Conservation (phyloP, 1,140 invertebrate genomes). For the Cherax quadricarinatus region DNA sequence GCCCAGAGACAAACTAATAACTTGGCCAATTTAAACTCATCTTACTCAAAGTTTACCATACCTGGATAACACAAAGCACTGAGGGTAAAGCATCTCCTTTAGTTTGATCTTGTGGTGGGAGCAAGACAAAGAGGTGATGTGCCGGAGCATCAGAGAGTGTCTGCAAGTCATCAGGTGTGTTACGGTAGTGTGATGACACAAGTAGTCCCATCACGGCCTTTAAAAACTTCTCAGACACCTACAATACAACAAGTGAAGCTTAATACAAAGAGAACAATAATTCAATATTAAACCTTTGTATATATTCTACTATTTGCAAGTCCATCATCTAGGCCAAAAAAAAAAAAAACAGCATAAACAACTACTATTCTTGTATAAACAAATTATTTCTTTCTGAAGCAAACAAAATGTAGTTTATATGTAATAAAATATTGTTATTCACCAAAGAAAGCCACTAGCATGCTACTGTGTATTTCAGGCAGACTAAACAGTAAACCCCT, state of each 20-base stretch:
- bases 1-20: too few species aligned
- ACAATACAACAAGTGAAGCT: background rate
- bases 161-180: conserved; percentile 99
- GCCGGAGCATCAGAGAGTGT: conserved; percentile 99
- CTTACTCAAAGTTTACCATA: conserved; percentile 74
- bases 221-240: conserved; percentile 91
- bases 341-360: too few species aligned
- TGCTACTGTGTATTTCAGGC: too few species aligned
- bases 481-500: too few species aligned
- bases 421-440: too few species aligned
- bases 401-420: too few species aligned
- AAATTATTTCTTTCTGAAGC: too few species aligned
- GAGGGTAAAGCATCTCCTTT: conserved; percentile 88
- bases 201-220: conserved; percentile 94
- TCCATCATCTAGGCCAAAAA: background rate
- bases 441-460: too few species aligned
- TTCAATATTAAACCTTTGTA: background rate
- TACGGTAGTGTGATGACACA: conserved; percentile 98
- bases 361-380: too few species aligned
- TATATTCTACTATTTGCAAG: background rate
- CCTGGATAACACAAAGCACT: conserved; percentile 93
- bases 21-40: too few species aligned
- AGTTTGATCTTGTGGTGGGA: conserved; percentile 88
- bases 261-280: background rate
- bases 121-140: conserved; percentile 96